Percentiles rank a stretch among this genome's conserved stretches.
phyloP scores from a whole-genome alignment of 2,797 vertebrate genomes.

The Acomys russatus region DNA sequence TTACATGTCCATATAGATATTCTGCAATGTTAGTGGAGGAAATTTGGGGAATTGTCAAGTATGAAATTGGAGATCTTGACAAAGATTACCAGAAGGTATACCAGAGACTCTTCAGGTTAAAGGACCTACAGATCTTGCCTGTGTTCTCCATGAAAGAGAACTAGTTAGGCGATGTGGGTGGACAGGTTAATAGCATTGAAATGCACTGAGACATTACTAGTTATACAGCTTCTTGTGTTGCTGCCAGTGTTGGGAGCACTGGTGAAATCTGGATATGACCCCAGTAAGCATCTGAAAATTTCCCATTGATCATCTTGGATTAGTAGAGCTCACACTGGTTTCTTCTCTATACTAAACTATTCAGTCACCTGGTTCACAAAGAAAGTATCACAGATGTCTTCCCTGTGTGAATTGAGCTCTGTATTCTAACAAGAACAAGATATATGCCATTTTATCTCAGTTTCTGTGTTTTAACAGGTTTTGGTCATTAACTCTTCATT shows the following conservation, averaged over 20 bases:
- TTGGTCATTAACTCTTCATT: background rate
- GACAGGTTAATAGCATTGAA: background rate
- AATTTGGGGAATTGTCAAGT: background rate
- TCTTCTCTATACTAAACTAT: background rate
- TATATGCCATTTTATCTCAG: background rate
- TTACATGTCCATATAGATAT: too few relatives aligned
- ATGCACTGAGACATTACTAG: accelerated
- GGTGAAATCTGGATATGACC: background rate
- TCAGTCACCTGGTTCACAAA: background rate
- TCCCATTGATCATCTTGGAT: background rate
- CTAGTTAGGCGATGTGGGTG: background rate
- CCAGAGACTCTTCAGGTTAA: background rate
- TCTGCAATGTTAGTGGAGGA: background rate
- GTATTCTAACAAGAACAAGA: background rate
- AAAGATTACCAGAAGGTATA: background rate
- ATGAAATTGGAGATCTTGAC: background rate
- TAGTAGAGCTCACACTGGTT: background rate
- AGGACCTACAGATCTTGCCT: background rate
- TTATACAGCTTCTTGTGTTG: background rate
- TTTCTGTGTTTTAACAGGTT: background rate
- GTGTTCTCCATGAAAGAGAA: background rate
- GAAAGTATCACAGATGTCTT: background rate
- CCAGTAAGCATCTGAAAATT: background rate
- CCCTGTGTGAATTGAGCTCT: background rate
- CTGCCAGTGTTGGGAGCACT: background rate